Evolutionary conservation across 2,113 vertebrate species (phyloP).

Genomic region (Sinocyclocheilus anophthalmus): DNA sequence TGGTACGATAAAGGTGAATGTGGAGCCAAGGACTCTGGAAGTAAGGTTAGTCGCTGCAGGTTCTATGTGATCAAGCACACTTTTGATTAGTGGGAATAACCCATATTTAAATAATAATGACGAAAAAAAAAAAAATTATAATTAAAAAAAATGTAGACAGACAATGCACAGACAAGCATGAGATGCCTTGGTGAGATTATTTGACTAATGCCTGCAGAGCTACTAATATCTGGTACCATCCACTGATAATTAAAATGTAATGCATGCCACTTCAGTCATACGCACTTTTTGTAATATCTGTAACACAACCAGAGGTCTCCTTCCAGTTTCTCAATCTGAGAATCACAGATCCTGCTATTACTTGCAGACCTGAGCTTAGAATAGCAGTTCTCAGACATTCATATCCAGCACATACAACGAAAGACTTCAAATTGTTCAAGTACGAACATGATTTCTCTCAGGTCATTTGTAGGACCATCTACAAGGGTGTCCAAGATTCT

Average conservation of each 20-base stretch:
- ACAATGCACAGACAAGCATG: constrained; percentile 92
- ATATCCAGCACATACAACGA: not conserved
- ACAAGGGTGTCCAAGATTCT: constrained; percentile 80
- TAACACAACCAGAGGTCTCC: constrained; percentile 56
- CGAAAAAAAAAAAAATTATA: constrained; percentile 71
- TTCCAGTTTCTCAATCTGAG: constrained; percentile 68
- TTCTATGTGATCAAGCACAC: constrained; percentile 95
- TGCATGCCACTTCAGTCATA: constrained; percentile 87
- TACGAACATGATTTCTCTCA: constrained; percentile 62
- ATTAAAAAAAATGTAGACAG: constrained; percentile 72
- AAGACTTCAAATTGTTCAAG: constrained; percentile 57
- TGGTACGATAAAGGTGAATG: constrained; percentile 99
- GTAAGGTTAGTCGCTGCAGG: constrained; percentile 99
- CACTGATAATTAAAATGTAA: constrained; percentile 76
- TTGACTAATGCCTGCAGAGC: constrained; percentile 93
- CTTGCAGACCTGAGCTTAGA: constrained; percentile 25
- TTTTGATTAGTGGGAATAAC: constrained; percentile 91
- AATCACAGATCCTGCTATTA: constrained; percentile 56
- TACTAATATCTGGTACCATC: constrained; percentile 62
- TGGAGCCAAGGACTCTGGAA: constrained; percentile 99
- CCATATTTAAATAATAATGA: constrained; percentile 85
- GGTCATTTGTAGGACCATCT: constrained; percentile 77
- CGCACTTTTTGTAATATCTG: constrained; percentile 66
- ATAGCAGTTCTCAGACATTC: constrained; percentile 19
- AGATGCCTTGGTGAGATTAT: constrained; percentile 92